Evolutionary conservation across 2,888 invertebrate species (phyloP).

Genomic region (Odontocerum albicorne): DNA sequence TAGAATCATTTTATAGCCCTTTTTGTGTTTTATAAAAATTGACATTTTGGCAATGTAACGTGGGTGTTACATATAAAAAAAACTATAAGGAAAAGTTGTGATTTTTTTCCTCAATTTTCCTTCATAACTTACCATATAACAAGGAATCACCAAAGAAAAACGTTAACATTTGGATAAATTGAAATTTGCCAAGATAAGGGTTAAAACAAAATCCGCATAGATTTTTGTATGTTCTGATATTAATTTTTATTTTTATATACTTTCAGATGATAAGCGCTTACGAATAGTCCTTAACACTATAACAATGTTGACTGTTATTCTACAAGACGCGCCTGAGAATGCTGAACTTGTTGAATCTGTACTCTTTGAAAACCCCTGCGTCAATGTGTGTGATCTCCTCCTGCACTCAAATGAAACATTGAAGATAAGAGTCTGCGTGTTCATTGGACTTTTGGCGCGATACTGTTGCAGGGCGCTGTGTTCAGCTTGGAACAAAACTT

Average conservation of each 20-base stretch:
- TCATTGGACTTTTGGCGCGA: slow-evolving; percentile 70
- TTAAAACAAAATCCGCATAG: too few relatives aligned
- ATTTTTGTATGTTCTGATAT: slow-evolving; percentile 15
- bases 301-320: slow-evolving; percentile 71
- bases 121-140: too few relatives aligned
- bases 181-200: too few relatives aligned
- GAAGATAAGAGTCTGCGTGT: slow-evolving; percentile 67
- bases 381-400: slow-evolving; percentile 59
- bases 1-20: too few relatives aligned
- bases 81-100: too few relatives aligned
- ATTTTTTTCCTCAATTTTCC: too few relatives aligned
- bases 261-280: slow-evolving; percentile 57
- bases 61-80: too few relatives aligned
- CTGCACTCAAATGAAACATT: slow-evolving; percentile 60
- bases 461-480: slow-evolving; percentile 67
- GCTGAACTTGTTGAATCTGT: slow-evolving; percentile 75
- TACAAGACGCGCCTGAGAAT: slow-evolving; percentile 75
- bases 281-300: slow-evolving; percentile 70
- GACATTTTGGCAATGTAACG: too few relatives aligned
- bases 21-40: too few relatives aligned
- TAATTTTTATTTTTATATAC: slow-evolving; percentile 11
- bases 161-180: too few relatives aligned
- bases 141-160: too few relatives aligned
- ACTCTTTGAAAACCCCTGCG: slow-evolving; percentile 55
- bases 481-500: slow-evolving; percentile 56